Evolutionary conservation across 1,140 invertebrate species (phyloP), one percentile per base, ranked within the genome.

Genomic region (Procambarus virginalis): DNA sequence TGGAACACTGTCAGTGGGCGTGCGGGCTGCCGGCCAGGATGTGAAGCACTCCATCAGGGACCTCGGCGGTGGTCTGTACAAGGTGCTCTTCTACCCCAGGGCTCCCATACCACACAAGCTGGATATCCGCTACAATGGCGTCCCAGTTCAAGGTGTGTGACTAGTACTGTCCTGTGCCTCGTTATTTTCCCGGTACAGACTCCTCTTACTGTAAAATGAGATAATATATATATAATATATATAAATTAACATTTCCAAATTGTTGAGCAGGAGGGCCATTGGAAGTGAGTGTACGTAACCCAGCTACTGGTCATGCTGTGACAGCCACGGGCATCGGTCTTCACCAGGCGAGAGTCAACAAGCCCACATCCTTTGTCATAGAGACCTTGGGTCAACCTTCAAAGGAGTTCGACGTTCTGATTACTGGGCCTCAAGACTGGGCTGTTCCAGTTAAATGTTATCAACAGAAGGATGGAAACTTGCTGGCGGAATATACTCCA

Each of bases 391-490:
- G 97, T 17, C 95, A 96, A 48, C 96, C 97, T 6, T 97, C 97
- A 0, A 95, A 97, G 91, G 97, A 98, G 93, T 98, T 99, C 93
- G 98, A 98, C 93, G 97, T 98, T 1, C 96, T 98, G 0, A 96
- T 98, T 1, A 95, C 96, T 0, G 97, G 98, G 17, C 98, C 98
- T 0, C 97, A 96, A 64, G 97, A 98, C 9, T 96, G 97, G 92
- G 98, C 98, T 0, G 95, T 99, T 46, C 98, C 98, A 0, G 98
- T 99, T 2, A 95, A 97, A 84, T 99, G 98, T 94, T 99, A 99
- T 94, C 97, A 98, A 93, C 98, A 98, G 91, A 97, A 98, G 93
- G 98, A 98, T 92, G 98, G 98, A 14, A 97, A 98, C 93, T 94
- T 99, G 73, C 95, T 98, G 93, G 98, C 97, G 0, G 98, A 99